These are phyloP conservation scores for Anoncus sp. DNA, from an alignment of 2,888 invertebrate species.

Conservation along the genomic window DNA sequence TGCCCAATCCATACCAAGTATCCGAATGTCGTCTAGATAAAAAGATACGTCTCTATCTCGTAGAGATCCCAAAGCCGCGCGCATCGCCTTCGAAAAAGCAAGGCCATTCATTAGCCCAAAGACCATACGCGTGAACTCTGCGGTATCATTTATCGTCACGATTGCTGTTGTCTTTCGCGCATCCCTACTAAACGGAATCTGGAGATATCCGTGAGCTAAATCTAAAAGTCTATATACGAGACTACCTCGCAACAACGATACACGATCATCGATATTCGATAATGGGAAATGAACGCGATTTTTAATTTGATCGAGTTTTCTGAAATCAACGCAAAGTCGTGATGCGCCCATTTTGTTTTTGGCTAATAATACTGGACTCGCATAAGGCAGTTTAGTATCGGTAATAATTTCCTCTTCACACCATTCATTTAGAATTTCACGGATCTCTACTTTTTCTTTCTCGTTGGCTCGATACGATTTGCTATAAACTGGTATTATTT, in stretches of 20 bases:
- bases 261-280: conserved; percentile 51
- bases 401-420: neutral
- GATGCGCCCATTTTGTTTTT: conserved; percentile 48
- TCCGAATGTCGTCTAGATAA: neutral
- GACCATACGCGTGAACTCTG: neutral
- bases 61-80: neutral
- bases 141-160: conserved; percentile 55
- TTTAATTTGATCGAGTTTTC: neutral
- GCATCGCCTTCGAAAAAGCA: too few relatives aligned
- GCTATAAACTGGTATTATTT: neutral
- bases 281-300: neutral
- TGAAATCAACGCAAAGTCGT: neutral
- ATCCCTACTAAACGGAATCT: conserved; percentile 17
- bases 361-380: conserved; percentile 56
- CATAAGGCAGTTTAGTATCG: neutral
- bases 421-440: neutral
- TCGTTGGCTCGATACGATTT: neutral
- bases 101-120: too few relatives aligned
- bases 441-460: neutral
- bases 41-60: neutral
- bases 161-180: conserved; percentile 54
- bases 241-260: conserved; percentile 7
- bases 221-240: conserved; percentile 21
- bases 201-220: conserved; percentile 53
- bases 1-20: neutral